Evolutionary conservation across 1,140 invertebrate genomes (phyloP), one percentile per base, ranked within the genome.

Genomic region (Megathymus violae): DNA sequence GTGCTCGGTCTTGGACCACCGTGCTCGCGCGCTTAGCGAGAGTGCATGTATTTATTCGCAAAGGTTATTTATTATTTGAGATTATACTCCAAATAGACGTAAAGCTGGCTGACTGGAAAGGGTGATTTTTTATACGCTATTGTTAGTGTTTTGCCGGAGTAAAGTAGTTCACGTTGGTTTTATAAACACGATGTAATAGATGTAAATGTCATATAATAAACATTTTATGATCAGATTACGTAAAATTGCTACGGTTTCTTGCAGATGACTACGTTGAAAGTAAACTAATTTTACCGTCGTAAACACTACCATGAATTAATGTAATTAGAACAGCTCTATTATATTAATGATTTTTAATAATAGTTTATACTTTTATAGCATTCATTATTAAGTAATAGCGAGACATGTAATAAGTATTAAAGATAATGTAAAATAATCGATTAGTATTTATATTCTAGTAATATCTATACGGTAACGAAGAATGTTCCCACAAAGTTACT

Each of bases 1-100:
- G 85, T 86, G 84, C 82, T 64, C 67, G 36, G 62, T 62, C 46
- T 59, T 46, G 71, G 86, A 89, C 86, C 86, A 89, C 86, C 85
- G 54, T 74, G 64, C 74, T 86, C 11, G 83, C 71, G 60, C 59
- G 71, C 69, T 72, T 71, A 69, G 74, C 74, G 76, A 69, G 61
- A 62, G 64, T 63, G 66, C 60, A 74, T 74, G 72, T 74, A 78
- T 75, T 70, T 70, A 71, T 74, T 71, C 64, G 63, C 66, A 69
- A 69, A 58, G 61, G 69, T 69, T 69, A 73, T 74, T 75, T 80
- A 71, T 78, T 80, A 78, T 76, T 80, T 76, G 47, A 77, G 75
- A 74, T 71, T 73, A 69, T 64, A 71, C 72, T 72, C 62, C 70
- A 67, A 62, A 64, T 64, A 65, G 54, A 46, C 41, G 25, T 13